Evolutionary conservation across 2,113 vertebrate genomes (phyloP).

Genomic region (Marmota flaviventris): DNA sequence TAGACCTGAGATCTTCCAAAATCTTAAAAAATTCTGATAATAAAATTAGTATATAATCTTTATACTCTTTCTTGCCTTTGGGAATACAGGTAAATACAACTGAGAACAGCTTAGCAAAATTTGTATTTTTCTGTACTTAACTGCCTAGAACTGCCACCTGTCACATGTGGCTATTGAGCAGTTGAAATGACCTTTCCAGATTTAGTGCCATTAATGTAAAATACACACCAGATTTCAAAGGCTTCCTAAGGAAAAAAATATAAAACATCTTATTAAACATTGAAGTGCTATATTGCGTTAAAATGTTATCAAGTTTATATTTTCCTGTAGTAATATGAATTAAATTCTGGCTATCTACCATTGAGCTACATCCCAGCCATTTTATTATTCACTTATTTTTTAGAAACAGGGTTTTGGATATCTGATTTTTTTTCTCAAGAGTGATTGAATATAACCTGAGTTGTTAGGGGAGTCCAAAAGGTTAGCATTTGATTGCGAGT

Average conservation of each 20-base stretch:
- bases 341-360: no score
- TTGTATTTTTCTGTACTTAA: not conserved
- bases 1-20: not conserved
- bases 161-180: not conserved
- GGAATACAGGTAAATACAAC: not conserved
- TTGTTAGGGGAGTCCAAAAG: no score
- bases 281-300: not conserved
- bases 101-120: not conserved
- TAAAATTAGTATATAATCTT: conserved; percentile 2
- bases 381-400: no score
- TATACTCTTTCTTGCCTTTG: not conserved
- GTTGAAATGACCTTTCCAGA: not conserved
- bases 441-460: no score
- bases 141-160: not conserved
- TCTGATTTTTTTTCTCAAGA: no score
- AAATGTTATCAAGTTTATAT: not conserved
- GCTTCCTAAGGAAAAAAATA: not conserved
- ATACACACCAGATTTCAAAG: not conserved
- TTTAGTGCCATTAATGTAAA: not conserved
- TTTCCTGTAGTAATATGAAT: no score
- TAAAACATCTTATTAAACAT: not conserved
- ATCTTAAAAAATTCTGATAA: not conserved
- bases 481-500: no score
- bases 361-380: no score
- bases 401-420: no score